phyloP scores from a whole-genome alignment of 1,140 invertebrate species.

The Sitobion miscanthi region DNA sequence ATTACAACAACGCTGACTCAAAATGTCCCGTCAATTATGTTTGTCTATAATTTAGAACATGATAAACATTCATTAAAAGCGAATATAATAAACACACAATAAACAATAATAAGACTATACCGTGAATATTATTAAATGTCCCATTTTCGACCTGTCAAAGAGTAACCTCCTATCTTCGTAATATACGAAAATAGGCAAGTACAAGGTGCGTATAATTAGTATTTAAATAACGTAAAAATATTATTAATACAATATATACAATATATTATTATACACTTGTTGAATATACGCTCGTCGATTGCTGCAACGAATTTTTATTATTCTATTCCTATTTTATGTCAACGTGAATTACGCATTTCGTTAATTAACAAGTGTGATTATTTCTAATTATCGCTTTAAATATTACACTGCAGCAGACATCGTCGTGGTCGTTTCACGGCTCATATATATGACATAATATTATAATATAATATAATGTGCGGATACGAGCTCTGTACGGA shows the following conservation, averaged over 20 bases:
- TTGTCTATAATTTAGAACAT: constrained; percentile 13
- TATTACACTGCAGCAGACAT: not conserved
- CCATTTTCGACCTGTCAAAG: not conserved
- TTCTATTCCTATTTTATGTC: not conserved
- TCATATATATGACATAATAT: not conserved
- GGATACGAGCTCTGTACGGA: not conserved
- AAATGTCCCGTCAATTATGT: not conserved
- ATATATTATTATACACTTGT: not conserved
- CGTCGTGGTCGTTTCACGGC: not conserved
- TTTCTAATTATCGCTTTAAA: constrained; percentile 6
- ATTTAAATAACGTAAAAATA: not conserved
- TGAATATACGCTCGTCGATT: not conserved
- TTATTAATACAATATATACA: not conserved
- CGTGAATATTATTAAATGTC: not conserved
- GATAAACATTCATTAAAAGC: not conserved
- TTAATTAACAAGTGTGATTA: not conserved
- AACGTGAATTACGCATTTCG: not conserved
- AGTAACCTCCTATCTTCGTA: not conserved
- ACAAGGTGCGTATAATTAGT: too few relatives aligned
- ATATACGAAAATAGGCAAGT: not conserved
- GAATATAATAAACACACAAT: not conserved
- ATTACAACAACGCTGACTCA: not conserved
- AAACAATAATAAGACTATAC: not conserved
- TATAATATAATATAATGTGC: not conserved
- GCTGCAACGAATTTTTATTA: not conserved